These are phyloP conservation scores for human DNA, from an alignment of 2,113 vertebrate genomes.

Conservation along the genomic window GRCh38 chr2:33335501-33336000, in stretches of 20 bases:
- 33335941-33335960: neutral
- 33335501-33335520: slow-evolving; percentile 45
- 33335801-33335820: neutral
- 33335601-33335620: slow-evolving; percentile 43
- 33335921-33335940: slow-evolving; percentile 15
- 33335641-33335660: neutral
- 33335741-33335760: slow-evolving; percentile 4
- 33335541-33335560: slow-evolving; percentile 67
- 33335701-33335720: slow-evolving; percentile 57
- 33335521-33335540: slow-evolving; percentile 71
- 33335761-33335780: slow-evolving; percentile 15
- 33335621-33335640: slow-evolving; percentile 34
- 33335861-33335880: slow-evolving; percentile 31
- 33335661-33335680: slow-evolving; percentile 55
- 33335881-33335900: slow-evolving; percentile 12
- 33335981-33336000: neutral
- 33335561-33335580: slow-evolving; percentile 76
- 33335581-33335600: slow-evolving; percentile 35
- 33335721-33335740: slow-evolving; percentile 49
- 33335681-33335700: slow-evolving; percentile 65
- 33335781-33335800: neutral
- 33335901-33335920: neutral
- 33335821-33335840: neutral
- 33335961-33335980: neutral
- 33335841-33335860: neutral